Percentiles rank a stretch among this genome's conserved stretches.
Conservation (phyloP, 2,888 invertebrate species). For the Drosophila borborema region DNA sequence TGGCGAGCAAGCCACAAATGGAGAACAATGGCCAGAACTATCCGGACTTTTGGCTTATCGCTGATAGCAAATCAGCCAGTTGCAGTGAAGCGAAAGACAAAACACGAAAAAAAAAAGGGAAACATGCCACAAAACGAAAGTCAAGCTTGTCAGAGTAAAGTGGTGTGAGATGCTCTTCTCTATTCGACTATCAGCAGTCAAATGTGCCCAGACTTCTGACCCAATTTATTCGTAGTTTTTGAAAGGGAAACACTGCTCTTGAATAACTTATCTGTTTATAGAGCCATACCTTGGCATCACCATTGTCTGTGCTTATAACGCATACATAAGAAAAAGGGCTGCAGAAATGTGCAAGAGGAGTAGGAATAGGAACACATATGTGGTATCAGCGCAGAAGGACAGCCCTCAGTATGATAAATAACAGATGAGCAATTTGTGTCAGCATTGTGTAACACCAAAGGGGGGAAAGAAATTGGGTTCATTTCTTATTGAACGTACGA, state of each 20-base stretch:
- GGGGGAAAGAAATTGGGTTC: slow-evolving; percentile 40
- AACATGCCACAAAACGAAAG: slow-evolving; percentile 60
- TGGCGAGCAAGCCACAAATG: slow-evolving; percentile 27
- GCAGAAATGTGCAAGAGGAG: slow-evolving; percentile 45
- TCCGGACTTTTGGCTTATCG: slow-evolving; percentile 54
- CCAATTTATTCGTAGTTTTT: background rate
- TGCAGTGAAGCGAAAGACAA: slow-evolving; percentile 33
- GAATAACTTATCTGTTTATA: background rate
- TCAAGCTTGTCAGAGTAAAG: slow-evolving; percentile 16
- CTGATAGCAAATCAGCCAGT: slow-evolving; percentile 56
- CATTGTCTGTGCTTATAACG: background rate
- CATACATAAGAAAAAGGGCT: slow-evolving; percentile 24
- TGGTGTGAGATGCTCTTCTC: background rate
- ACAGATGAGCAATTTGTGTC: slow-evolving; percentile 76
- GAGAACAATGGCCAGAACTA: slow-evolving; percentile 5
- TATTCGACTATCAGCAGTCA: background rate
- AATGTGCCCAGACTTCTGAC: background rate
- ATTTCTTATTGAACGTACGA: slow-evolving; percentile 68
- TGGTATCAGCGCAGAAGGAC: slow-evolving; percentile 26
- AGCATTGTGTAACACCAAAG: slow-evolving; percentile 35
- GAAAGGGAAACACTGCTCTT: background rate
- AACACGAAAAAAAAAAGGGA: slow-evolving; percentile 29
- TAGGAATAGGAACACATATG: slow-evolving; percentile 27
- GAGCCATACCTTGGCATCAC: background rate
- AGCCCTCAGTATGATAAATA: slow-evolving; percentile 68